Evolutionary conservation across 2,113 vertebrate species (phyloP), one percentile per base, ranked within the genome.

Genomic region (Melanerpes aurifrons): DNA sequence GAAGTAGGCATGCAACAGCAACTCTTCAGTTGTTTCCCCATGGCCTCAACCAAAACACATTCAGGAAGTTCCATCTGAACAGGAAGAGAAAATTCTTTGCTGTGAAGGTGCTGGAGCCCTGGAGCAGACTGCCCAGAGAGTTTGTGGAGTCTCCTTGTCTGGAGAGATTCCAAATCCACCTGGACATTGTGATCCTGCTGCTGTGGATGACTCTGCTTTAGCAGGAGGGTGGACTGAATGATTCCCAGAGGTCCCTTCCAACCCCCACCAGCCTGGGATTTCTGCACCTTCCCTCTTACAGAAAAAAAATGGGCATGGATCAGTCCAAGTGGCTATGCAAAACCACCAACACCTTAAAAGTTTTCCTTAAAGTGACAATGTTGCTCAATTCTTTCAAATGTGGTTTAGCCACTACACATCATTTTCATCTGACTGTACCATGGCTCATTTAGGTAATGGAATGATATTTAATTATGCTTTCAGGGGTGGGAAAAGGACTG

Each of bases 291-390:
- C 59, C 19, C 58, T 48, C 58, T 40, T 12, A 64, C 50, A 12
- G 16, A 13, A 67, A 48, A 86, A 29, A 2, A 7, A 43, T 0
- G 0, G 57, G 35, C 29, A 43, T 0, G 0, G 13, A 24, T 10
- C 28, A 10, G 22, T 13, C 18, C 0, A 2, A 0, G 7, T 15
- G 35, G 22, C 48, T 70, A 15, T 25, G 47, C 47, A 6, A 3
- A 79, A 31, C 19, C 63, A 82, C 21, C 7, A 12, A 37, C 9
- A 32, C 24, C 58, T 35, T 47, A 28, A 14, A 53, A 43, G 14
- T 56, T 57, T 57, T 25, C 8, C 20, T 22, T 53, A 3, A 40
- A 58, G 26, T 28, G 21, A 47, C 47, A 47, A 59, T 78, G 67
- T 14, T 58, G 40, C 45, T 35, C 31, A n/a, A 53, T 59, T 74